Evolutionary conservation across 2,113 vertebrate species (phyloP).

Genomic region (Malurus elegans): DNA sequence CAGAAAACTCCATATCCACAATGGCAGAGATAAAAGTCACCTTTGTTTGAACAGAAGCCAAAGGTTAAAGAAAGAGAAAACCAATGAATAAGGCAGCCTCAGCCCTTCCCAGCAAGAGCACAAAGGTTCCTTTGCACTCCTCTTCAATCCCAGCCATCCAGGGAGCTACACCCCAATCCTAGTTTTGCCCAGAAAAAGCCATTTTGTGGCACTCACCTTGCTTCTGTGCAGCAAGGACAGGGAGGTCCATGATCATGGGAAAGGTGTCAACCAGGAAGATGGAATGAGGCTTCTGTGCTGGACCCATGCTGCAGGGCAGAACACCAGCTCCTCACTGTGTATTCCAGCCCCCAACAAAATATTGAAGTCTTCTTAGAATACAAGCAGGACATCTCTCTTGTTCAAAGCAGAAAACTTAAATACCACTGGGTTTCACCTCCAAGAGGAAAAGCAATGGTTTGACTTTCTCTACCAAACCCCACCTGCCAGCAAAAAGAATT

Average conservation of each 20-base stretch:
- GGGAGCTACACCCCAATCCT: not conserved
- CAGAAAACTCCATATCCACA: not conserved
- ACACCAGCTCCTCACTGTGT: not conserved
- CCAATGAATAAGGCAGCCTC: not conserved
- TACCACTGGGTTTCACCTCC: not conserved
- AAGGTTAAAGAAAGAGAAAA: not conserved
- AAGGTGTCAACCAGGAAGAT: not conserved
- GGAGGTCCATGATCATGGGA: accelerated
- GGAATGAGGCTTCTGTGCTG: not conserved
- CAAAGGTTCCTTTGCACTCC: not conserved
- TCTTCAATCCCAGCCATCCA: not conserved
- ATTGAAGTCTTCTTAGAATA: not conserved
- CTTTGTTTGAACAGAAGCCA: not conserved
- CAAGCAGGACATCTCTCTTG: not conserved
- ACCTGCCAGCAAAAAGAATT: not conserved
- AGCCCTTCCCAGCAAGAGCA: not conserved
- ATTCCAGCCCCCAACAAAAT: not conserved
- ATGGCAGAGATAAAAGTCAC: not conserved
- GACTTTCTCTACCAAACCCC: not conserved
- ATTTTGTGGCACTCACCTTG: not conserved
- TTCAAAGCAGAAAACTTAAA: not conserved
- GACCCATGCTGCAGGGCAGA: not conserved
- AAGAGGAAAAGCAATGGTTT: not conserved
- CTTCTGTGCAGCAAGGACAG: not conserved
- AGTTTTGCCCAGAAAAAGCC: not conserved